Base-by-base conservation (phyloP, 2,113 vertebrate genomes). In the Heterochromis multidens region DNA sequence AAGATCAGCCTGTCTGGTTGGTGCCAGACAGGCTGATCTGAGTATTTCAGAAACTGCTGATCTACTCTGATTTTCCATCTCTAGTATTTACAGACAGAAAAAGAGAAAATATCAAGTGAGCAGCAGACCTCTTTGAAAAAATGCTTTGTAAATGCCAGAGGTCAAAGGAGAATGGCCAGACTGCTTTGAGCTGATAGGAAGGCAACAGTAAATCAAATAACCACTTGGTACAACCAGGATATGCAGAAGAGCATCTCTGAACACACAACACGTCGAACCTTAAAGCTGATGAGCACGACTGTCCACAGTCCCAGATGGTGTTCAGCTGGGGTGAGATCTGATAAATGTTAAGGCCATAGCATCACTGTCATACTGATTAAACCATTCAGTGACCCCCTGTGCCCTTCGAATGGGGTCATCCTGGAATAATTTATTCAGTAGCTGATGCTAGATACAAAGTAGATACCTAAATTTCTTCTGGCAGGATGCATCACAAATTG, bases 181-280 rank as follows among this genome's bases (percentile, higher is more conserved):
- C 25, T 29, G 43, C 43, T 49, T 29, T 5, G 17, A 52, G 67
- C 25, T 72, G 25, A 72, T 49, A 49, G 43, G 16, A 72, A 72
- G 27, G 46, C 40, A 49, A 43, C 40, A 72, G 6, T n/a, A 72
- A 72, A 43, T 72, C 43, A 29, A 72, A 49, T 29, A 72, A 72
- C 43, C 49, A 46, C 17, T 49, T 3, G 10, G 7, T 72, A 29
- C 10, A 21, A 52, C 67, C 27, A 72, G 2, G 9, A 25, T 21
- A 72, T 46, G 13, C 43, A 46, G 43, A 46, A 14, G 43, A 46
- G 43, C 43, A 29, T 29, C 43, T 72, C 43, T 72, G 67, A 72
- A 72, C 7, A 10, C 67, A 29, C 1, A 1, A 21, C 67, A 29
- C 21, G 67, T 29, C 16, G 7, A 67, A 29, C 67, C 25, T 7